Evolutionary conservation across 2,888 invertebrate genomes (phyloP).

Genomic region (Drosophila imparisetae): DNA sequence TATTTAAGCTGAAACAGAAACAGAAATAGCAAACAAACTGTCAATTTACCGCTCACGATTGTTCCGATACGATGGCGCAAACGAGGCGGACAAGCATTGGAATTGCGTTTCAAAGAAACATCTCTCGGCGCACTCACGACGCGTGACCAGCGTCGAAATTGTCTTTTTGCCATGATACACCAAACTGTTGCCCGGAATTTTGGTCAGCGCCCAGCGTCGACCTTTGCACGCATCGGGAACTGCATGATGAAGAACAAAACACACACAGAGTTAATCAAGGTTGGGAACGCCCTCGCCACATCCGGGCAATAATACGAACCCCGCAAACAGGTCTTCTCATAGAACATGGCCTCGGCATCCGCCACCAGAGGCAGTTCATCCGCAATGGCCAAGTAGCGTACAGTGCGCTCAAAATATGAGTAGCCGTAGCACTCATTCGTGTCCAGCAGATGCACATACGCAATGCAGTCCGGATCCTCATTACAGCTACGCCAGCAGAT

Average conservation of each 20-base stretch:
- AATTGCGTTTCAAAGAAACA: conserved; percentile 86
- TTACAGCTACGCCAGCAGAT: conserved; percentile 82
- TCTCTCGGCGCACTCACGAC: conserved; percentile 89
- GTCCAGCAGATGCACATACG: conserved; percentile 82
- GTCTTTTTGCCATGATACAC: conserved; percentile 88
- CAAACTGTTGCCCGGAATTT: conserved; percentile 90
- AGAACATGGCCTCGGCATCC: conserved; percentile 83
- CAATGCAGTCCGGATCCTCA: conserved; percentile 82
- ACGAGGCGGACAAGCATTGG: conserved; percentile 87
- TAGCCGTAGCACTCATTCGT: conserved; percentile 83
- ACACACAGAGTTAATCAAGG: conserved; percentile 19
- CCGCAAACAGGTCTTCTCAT: conserved; percentile 83
- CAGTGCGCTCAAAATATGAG: conserved; percentile 78
- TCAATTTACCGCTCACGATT: conserved; percentile 84
- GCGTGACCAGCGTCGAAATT: conserved; percentile 87
- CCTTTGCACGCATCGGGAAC: conserved; percentile 86
- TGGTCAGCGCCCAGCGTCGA: conserved; percentile 91
- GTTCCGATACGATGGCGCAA: conserved; percentile 84
- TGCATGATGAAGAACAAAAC: conserved; percentile 62
- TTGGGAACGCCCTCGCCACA: conserved; percentile 21
- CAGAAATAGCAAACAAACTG: conserved; percentile 40
- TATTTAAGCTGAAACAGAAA: conserved; percentile 12
- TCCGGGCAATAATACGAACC: conserved; percentile 63
- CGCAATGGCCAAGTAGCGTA: conserved; percentile 73
- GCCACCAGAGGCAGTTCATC: conserved; percentile 77